Conservation (phyloP, 2,797 vertebrate species). For the Syndactyla subalaris region DNA sequence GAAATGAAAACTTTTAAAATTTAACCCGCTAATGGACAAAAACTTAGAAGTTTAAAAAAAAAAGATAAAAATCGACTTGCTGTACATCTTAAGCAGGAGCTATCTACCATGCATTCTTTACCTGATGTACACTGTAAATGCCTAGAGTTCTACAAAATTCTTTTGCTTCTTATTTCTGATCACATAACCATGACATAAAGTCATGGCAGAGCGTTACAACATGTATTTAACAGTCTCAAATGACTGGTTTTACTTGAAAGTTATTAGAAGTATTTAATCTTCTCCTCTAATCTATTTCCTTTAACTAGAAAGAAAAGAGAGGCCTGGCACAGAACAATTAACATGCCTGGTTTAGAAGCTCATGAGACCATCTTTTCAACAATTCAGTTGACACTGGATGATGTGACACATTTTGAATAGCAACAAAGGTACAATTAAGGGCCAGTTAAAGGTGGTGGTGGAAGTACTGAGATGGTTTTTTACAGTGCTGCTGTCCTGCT, state of each 20-base stretch:
- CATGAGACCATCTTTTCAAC: neutral
- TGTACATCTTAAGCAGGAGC: neutral
- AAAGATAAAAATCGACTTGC: neutral
- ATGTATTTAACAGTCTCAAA: neutral
- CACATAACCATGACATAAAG: neutral
- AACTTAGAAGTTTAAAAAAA: neutral
- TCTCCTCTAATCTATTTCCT: neutral
- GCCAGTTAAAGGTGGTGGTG: neutral
- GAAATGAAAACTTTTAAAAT: slow-evolving; percentile 29
- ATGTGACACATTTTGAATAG: neutral
- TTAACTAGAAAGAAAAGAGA: neutral
- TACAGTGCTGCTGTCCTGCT: neutral
- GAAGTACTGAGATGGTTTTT: neutral
- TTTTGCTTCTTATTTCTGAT: neutral
- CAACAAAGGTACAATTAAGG: neutral
- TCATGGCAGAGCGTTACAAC: neutral
- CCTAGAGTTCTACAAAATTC: neutral
- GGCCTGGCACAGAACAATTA: neutral
- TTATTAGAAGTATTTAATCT: neutral
- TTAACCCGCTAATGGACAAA: neutral
- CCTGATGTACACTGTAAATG: neutral
- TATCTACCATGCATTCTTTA: neutral
- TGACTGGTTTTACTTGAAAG: neutral
- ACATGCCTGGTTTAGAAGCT: neutral
- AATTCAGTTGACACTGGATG: neutral